Conservation (phyloP, 2,113 vertebrate species). For the Pseudorectes ferrugineus region DNA sequence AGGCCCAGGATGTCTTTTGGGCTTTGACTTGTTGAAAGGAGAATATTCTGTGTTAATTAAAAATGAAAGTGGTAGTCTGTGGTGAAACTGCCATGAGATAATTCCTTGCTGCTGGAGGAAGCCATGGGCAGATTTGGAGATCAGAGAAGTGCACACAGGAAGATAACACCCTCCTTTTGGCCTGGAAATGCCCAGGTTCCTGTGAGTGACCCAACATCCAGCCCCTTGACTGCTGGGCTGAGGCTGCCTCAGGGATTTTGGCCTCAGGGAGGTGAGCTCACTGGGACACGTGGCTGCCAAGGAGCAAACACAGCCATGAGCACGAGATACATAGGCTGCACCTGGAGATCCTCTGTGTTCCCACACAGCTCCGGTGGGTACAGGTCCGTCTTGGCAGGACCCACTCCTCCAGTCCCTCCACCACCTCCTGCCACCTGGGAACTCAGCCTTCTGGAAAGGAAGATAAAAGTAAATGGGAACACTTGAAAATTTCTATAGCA, state of each 20-base stretch:
- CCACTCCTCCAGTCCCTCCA: background rate
- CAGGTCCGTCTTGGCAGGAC: background rate
- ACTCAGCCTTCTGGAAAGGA: background rate
- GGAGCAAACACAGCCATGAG: background rate
- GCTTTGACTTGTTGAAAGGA: background rate
- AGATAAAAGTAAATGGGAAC: background rate
- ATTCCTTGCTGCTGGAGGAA: background rate
- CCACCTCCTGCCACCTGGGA: background rate
- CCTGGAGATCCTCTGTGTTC: background rate
- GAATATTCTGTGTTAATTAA: background rate
- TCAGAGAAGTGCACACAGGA: background rate
- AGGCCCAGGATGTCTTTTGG: background rate
- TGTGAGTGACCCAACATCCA: background rate
- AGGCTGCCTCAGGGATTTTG: background rate
- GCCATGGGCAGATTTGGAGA: background rate
- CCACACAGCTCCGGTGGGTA: background rate
- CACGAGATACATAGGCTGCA: rapidly evolving
- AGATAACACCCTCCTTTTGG: background rate
- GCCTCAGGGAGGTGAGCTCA: background rate
- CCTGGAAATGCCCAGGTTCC: background rate
- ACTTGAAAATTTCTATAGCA: background rate
- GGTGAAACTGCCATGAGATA: background rate
- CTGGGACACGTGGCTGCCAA: background rate
- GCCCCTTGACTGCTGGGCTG: background rate
- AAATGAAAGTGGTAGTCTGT: background rate